These are phyloP conservation scores for Cryptotermes secundus DNA, from an alignment of 1,140 invertebrate species.

Conservation along the genomic window DNA sequence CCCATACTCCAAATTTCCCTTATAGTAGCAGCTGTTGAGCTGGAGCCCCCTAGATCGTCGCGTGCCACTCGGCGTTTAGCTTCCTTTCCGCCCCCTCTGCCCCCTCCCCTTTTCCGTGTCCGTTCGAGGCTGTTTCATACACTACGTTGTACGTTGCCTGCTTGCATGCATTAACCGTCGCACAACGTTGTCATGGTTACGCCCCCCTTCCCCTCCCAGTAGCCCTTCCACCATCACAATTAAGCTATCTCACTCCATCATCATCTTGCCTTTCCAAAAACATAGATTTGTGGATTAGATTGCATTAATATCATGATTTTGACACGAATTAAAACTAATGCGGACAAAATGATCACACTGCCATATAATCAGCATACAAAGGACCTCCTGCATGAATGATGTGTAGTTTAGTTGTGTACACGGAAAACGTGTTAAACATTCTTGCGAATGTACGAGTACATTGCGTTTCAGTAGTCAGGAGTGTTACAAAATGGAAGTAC, in stretches of 20 bases:
- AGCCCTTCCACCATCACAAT: background rate
- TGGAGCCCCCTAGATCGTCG: background rate
- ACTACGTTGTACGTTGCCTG: background rate
- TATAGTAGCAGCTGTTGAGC: background rate
- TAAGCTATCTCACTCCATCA: background rate
- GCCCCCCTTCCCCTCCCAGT: background rate
- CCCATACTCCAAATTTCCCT: background rate
- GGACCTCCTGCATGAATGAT: too few species aligned
- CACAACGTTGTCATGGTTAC: constrained; percentile 1
- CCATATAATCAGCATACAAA: too few species aligned
- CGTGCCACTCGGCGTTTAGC: background rate
- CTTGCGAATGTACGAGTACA: too few species aligned
- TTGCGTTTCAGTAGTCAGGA: too few species aligned
- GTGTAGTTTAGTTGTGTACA: too few species aligned
- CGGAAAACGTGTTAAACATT: too few species aligned
- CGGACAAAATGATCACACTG: too few species aligned
- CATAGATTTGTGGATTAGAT: constrained; percentile 9
- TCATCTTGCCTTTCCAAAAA: background rate
- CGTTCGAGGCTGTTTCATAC: background rate
- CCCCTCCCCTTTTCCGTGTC: too few species aligned
- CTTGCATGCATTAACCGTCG: background rate
- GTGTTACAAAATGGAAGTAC: too few species aligned
- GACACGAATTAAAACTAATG: too few species aligned
- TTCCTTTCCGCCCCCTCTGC: background rate
- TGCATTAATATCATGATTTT: background rate